These are phyloP conservation scores for Smithornis capensis DNA, from an alignment of 2,113 vertebrate species.

Conservation along the genomic window DNA sequence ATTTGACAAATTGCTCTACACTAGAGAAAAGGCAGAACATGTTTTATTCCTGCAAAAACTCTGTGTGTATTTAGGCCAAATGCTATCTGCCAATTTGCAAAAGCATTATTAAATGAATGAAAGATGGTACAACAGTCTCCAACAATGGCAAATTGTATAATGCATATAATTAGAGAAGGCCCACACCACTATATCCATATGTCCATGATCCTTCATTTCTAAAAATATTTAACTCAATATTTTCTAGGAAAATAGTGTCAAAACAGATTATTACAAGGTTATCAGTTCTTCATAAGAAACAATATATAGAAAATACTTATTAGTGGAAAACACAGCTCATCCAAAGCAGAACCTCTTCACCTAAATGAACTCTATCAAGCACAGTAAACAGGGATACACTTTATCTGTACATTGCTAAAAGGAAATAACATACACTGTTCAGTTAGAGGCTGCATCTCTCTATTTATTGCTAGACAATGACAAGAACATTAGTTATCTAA, in stretches of 20 bases:
- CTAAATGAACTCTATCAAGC: neutral
- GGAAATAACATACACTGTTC: neutral
- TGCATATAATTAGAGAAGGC: slow-evolving; percentile 88
- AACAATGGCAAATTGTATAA: slow-evolving; percentile 91
- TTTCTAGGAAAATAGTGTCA: slow-evolving; percentile 70
- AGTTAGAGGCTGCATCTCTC: neutral
- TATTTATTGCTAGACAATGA: neutral
- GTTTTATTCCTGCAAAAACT: slow-evolving; percentile 79
- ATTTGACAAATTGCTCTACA: slow-evolving; percentile 95
- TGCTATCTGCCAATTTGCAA: slow-evolving; percentile 92
- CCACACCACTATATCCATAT: slow-evolving; percentile 81
- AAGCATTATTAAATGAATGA: slow-evolving; percentile 99
- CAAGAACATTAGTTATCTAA: neutral
- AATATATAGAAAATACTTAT: slow-evolving; percentile 62
- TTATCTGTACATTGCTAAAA: neutral
- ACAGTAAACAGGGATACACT: neutral
- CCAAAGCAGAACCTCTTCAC: slow-evolving; percentile 25
- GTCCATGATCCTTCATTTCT: slow-evolving; percentile 67
- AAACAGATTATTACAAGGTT: slow-evolving; percentile 72
- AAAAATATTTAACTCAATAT: slow-evolving; percentile 72
- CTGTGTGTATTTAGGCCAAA: slow-evolving; percentile 85
- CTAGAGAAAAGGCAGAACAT: slow-evolving; percentile 84
- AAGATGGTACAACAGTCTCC: slow-evolving; percentile 90
- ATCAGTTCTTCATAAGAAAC: slow-evolving; percentile 64
- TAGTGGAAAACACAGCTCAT: slow-evolving; percentile 22